Evolutionary conservation across 2,113 vertebrate genomes (phyloP).

Genomic region (Falcunculus frontatus): DNA sequence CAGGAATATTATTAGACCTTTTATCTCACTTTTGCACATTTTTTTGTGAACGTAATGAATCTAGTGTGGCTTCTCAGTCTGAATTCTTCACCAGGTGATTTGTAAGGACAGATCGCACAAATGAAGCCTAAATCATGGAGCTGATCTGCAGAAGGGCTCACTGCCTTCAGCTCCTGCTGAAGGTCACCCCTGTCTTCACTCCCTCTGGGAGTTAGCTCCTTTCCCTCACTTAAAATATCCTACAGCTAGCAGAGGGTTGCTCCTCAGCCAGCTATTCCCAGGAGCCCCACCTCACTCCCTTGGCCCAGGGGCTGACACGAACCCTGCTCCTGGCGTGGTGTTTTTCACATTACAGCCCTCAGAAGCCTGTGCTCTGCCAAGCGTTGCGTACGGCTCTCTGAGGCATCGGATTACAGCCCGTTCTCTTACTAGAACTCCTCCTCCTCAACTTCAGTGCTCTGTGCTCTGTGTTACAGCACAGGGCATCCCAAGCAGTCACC

Average conservation of each 20-base stretch:
- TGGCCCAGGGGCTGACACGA: neutral
- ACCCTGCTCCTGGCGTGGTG: neutral
- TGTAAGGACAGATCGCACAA: neutral
- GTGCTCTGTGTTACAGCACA: neutral
- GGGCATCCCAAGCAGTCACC: neutral
- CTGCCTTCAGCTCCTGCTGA: neutral
- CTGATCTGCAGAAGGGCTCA: neutral
- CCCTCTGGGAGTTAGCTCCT: neutral
- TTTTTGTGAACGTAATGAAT: neutral
- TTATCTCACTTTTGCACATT: neutral
- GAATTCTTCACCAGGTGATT: neutral
- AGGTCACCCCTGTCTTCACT: neutral
- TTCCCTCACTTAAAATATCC: neutral
- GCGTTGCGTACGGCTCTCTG: fast-evolving
- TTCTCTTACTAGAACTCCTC: neutral
- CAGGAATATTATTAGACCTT: neutral
- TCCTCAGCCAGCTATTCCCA: neutral
- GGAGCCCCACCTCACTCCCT: neutral
- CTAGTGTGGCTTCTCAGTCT: neutral
- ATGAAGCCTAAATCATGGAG: neutral
- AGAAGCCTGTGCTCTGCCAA: neutral
- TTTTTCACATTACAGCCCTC: neutral
- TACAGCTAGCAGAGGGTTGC: neutral
- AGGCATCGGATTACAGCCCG: neutral
- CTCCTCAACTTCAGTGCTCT: neutral